These are phyloP conservation scores for Pasiphila rectangulata DNA, from an alignment of 2,888 invertebrate genomes.

Conservation along the genomic window DNA sequence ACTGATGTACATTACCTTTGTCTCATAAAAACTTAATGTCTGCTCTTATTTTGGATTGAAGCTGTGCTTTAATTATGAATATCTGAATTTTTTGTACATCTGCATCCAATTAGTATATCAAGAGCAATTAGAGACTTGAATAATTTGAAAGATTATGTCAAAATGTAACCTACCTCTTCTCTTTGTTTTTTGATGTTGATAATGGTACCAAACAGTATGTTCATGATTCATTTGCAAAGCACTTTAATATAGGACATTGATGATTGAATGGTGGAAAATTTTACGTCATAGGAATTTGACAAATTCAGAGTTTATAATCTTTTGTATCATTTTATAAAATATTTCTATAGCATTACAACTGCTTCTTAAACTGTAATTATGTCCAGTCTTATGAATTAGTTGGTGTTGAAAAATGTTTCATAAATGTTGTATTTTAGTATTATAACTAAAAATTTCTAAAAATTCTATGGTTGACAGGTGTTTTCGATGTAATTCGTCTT, in stretches of 20 bases:
- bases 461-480: constrained; percentile 62
- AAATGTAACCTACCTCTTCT: constrained; percentile 78
- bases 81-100: constrained; percentile 55
- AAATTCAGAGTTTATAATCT: no score
- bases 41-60: constrained; percentile 52
- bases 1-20: constrained; percentile 59
- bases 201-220: constrained; percentile 76
- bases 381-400: constrained; percentile 42
- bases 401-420: constrained; percentile 46
- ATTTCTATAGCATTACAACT: no score
- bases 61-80: constrained; percentile 68
- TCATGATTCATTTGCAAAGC: constrained; percentile 45
- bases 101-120: constrained; percentile 56
- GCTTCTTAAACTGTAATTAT: background rate
- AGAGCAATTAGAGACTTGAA: constrained; percentile 72
- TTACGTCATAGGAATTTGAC: background rate
- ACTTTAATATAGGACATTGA: constrained; percentile 42
- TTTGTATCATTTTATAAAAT: background rate
- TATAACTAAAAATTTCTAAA: constrained; percentile 71
- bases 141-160: constrained; percentile 67
- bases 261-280: constrained; percentile 15
- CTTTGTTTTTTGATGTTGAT: constrained; percentile 77
- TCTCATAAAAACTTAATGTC: constrained; percentile 53
- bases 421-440: constrained; percentile 66
- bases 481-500: constrained; percentile 80